These are phyloP conservation scores for Sinella curviseta DNA, from an alignment of 1,140 invertebrate genomes.

Conservation along the genomic window DNA sequence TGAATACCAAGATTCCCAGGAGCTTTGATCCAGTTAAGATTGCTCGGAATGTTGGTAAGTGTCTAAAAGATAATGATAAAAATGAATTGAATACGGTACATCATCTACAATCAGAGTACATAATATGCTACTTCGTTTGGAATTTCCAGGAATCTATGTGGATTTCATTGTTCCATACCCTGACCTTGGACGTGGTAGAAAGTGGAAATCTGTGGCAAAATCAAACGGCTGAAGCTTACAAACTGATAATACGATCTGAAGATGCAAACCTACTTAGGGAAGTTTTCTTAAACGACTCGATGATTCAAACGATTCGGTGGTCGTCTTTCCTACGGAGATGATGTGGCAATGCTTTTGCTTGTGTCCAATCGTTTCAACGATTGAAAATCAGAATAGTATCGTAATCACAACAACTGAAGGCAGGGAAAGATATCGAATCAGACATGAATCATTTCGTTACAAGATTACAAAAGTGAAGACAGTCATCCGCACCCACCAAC, in stretches of 20 bases:
- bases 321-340: constrained; percentile 33
- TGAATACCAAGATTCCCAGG: constrained; percentile 28
- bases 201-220: constrained; percentile 37
- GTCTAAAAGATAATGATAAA: neutral
- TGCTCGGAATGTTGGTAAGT: constrained; percentile 36
- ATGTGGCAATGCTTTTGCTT: constrained; percentile 25
- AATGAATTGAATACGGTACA: too few relatives aligned
- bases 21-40: constrained; percentile 40
- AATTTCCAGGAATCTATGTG: constrained; percentile 35
- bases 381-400: constrained; percentile 18
- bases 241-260: constrained; percentile 22
- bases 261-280: constrained; percentile 29
- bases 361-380: neutral
- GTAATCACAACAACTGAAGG: constrained; percentile 14
- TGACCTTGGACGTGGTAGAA: constrained; percentile 14
- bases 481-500: neutral
- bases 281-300: constrained; percentile 27
- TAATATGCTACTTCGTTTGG: neutral
- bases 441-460: constrained; percentile 23
- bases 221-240: constrained; percentile 36
- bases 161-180: constrained; percentile 33
- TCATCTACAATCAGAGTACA: too few relatives aligned
- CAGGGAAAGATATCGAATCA: constrained; percentile 20
- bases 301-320: constrained; percentile 35
- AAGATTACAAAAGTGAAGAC: neutral